phyloP scores from a whole-genome alignment of 2,888 invertebrate genomes.

The Trachelus troglodyta region DNA sequence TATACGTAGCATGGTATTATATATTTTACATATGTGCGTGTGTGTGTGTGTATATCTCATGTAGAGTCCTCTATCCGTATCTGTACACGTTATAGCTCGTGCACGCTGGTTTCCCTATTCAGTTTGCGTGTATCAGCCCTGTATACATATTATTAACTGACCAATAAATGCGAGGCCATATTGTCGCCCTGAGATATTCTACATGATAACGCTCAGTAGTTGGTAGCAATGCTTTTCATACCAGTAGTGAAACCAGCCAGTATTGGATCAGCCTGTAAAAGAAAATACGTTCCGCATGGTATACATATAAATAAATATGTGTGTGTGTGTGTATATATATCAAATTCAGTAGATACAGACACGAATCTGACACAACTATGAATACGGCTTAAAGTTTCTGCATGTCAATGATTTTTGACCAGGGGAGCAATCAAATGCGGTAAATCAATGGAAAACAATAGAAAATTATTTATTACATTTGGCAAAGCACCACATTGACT shows the following conservation, averaged over 20 bases:
- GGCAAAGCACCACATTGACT: too few relatives aligned
- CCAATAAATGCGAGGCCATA: background rate
- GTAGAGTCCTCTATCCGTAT: background rate
- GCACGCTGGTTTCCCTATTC: background rate
- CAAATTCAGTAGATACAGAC: background rate
- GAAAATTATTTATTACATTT: too few relatives aligned
- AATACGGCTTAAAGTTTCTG: too few relatives aligned
- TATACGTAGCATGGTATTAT: background rate
- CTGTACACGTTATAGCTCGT: background rate
- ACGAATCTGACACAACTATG: too few relatives aligned
- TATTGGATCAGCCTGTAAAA: background rate
- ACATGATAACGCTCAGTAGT: background rate
- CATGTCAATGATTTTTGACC: too few relatives aligned
- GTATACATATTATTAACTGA: background rate
- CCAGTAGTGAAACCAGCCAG: background rate
- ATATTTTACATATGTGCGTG: background rate
- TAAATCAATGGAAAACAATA: too few relatives aligned
- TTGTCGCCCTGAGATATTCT: background rate
- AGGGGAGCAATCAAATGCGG: too few relatives aligned
- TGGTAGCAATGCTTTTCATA: background rate
- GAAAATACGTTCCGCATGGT: background rate
- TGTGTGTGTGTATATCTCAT: background rate
- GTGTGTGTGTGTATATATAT: too few relatives aligned
- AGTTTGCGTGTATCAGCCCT: background rate
- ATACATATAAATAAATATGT: background rate